Base-by-base conservation (phyloP, 2,113 vertebrate species). In the Acrocephalus kingi region DNA sequence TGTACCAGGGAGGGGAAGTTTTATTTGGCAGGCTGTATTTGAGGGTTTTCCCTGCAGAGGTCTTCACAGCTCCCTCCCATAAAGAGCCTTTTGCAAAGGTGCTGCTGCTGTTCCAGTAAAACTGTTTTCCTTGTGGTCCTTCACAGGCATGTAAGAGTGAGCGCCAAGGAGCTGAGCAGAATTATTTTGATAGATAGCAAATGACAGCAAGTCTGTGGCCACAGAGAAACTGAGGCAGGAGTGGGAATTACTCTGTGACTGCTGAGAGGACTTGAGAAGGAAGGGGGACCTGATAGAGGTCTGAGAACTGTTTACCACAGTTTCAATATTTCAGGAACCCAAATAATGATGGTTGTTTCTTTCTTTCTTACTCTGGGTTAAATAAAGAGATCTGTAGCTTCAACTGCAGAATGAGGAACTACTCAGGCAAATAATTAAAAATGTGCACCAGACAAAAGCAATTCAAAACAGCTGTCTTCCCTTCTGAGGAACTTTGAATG, bases 111-210 rank as follows among this genome's bases (percentile, higher is more conserved):
- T 37, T 84, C 11, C 30, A 45, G 56, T 41, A n/a, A 54, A 73
- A 25, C 31, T 1, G 0, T 58, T 88, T 61, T 58, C 19, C 24
- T n/a, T 74, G 33, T 67, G 31, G 35, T 27, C 33, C 39, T 59
- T 75, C 39, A 11, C 3, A 8, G 24, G 24, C 8, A 20, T 56
- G 15, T 23, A 41, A 24, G n/a, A 74, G 46, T 3, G 28, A 74
- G 37, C 0, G 0, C 30, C 0, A 0, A 71, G 46, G 37, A 84
- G 6, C 20, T 82, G 43, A 52, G 45, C 17, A 78, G 51, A 58
- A 43, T 10, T 31, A 24, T 20, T 56, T 43, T 61, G 39, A 20
- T 58, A 75, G 48, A 20, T 58, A 75, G 48, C 4, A 78, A 62
- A 55, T 59, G 33, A 54, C 33, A 58, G 43, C 4, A 51, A 39